Conservation (phyloP, 2,888 invertebrate species). For the Drepanosiphum platanoidis region DNA sequence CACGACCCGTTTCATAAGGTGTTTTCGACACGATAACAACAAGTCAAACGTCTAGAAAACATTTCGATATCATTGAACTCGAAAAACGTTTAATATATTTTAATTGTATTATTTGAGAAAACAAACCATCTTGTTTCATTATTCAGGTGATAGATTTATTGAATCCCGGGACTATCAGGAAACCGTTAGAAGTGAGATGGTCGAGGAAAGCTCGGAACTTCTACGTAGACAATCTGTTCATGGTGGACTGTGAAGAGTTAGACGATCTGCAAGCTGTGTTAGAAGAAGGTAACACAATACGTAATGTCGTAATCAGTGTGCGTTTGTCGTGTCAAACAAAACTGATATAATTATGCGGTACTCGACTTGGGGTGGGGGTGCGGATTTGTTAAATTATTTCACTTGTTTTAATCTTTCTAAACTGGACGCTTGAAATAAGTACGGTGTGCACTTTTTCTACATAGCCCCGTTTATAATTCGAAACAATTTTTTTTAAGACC, state of each 20-base stretch:
- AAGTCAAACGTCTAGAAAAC: background rate
- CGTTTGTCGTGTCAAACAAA: no score
- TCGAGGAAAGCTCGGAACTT: conserved; percentile 92
- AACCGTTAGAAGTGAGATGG: conserved; percentile 91
- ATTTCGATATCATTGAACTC: background rate
- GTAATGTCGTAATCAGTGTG: background rate
- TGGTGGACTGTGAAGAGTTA: conserved; percentile 91
- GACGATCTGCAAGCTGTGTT: conserved; percentile 92
- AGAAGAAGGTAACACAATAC: conserved; percentile 80
- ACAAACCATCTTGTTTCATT: background rate
- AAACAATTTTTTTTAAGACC: no score
- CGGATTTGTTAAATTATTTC: no score
- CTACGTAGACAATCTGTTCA: conserved; percentile 96
- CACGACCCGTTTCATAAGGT: background rate
- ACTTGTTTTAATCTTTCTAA: no score
- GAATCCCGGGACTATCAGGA: conserved; percentile 84
- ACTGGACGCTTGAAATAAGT: no score
- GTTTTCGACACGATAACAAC: background rate
- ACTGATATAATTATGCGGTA: no score
- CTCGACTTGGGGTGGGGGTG: no score
- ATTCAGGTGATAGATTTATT: conserved; percentile 89
- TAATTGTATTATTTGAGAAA: background rate
- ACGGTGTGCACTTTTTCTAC: no score
- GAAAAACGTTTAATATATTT: background rate
- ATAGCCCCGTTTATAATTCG: no score